A percentile compares a stretch with the other conserved stretches of the same genome.
These are phyloP conservation scores for Melanotaenia parkinsoni DNA, from an alignment of 2,797 vertebrate species.

Conservation along the genomic window DNA sequence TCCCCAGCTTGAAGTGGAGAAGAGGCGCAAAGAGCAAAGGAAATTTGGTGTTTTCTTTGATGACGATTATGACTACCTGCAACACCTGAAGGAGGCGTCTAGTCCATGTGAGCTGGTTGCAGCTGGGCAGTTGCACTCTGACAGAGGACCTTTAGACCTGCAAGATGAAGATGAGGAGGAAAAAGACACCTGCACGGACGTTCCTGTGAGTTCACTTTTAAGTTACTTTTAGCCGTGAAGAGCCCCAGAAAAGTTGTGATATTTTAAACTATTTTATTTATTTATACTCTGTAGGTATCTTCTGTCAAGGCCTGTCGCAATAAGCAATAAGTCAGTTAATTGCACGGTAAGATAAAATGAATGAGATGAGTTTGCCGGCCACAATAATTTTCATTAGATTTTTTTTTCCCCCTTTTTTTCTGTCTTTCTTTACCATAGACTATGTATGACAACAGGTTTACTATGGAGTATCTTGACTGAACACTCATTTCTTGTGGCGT, in stretches of 20 bases:
- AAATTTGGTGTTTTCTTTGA: slow-evolving; percentile 95
- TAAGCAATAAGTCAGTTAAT: too few species aligned
- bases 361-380: too few species aligned
- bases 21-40: slow-evolving; percentile 89
- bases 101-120: slow-evolving; percentile 85
- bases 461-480: too few species aligned
- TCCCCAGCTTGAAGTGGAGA: slow-evolving; percentile 80
- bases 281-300: too few species aligned
- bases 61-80: slow-evolving; percentile 95
- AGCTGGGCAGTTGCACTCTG: slow-evolving; percentile 21
- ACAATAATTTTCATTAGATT: too few species aligned
- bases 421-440: too few species aligned
- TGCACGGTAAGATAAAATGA: too few species aligned
- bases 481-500: too few species aligned
- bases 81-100: slow-evolving; percentile 91
- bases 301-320: too few species aligned
- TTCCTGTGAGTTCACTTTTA: slow-evolving; percentile 78
- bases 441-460: too few species aligned
- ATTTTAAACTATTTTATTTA: too few species aligned
- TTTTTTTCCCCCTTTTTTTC: too few species aligned
- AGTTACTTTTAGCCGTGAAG: background rate
- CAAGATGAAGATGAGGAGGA: slow-evolving; percentile 59
- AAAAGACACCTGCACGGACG: slow-evolving; percentile 35
- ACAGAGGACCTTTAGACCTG: slow-evolving; percentile 51
- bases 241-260: background rate